These are phyloP conservation scores for Ptychobarbus kaznakovi DNA, from an alignment of 2,797 vertebrate genomes.

Conservation along the genomic window DNA sequence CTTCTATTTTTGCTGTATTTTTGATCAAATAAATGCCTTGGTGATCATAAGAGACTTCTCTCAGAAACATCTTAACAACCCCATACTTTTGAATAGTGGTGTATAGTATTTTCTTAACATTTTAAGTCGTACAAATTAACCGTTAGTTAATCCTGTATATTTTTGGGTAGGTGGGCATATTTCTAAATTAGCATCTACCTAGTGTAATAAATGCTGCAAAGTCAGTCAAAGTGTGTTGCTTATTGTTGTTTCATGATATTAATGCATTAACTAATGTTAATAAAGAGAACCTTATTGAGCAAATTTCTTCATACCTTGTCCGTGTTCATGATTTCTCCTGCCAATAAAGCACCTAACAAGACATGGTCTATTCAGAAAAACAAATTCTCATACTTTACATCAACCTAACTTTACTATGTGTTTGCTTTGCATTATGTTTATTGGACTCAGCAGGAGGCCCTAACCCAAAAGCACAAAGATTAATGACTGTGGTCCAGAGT, in stretches of 20 bases:
- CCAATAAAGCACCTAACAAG: background rate
- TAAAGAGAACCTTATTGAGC: background rate
- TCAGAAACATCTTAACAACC: background rate
- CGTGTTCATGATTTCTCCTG: background rate
- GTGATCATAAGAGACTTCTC: background rate
- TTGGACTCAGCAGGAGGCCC: constrained; percentile 34
- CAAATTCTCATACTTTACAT: constrained; percentile 18
- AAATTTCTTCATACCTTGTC: constrained; percentile 4
- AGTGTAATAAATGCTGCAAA: background rate
- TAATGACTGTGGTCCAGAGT: constrained; percentile 47
- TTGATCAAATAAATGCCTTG: background rate
- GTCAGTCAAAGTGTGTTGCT: background rate
- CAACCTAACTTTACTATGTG: constrained; percentile 27
- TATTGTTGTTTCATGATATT: background rate
- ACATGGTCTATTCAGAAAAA: constrained; percentile 8
- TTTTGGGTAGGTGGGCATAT: background rate
- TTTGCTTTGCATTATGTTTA: constrained; percentile 47
- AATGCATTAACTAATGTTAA: background rate
- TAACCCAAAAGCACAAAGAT: constrained; percentile 47
- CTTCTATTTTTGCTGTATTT: background rate
- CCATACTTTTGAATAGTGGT: background rate
- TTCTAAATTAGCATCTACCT: background rate
- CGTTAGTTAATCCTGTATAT: background rate
- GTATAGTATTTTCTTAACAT: background rate
- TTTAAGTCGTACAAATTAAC: background rate